These are phyloP conservation scores for Chrysolina oricalcia DNA, from an alignment of 2,888 invertebrate genomes.

Conservation along the genomic window DNA sequence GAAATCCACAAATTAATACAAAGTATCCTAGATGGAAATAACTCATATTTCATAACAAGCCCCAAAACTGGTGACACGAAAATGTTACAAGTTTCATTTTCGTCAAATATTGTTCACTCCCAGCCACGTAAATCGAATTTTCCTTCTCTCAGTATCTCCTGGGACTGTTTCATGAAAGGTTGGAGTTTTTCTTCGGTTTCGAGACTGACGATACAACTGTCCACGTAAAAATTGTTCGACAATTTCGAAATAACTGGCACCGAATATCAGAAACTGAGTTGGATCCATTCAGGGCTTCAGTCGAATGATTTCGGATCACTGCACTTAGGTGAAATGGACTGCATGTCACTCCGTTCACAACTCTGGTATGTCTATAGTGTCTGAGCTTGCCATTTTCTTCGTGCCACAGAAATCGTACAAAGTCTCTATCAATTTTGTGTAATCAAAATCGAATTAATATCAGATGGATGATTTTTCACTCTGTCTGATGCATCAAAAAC, in stretches of 20 bases:
- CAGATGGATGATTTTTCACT: constrained; percentile 50
- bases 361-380: constrained; percentile 39
- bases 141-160: neutral
- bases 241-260: too few relatives aligned
- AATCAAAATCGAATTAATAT: too few relatives aligned
- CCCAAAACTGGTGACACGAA: too few relatives aligned
- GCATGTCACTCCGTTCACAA: constrained; percentile 44
- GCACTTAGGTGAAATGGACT: constrained; percentile 47
- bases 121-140: neutral
- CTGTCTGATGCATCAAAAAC: constrained; percentile 58
- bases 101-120: too few relatives aligned
- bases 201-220: neutral
- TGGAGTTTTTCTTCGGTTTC: neutral
- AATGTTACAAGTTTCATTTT: too few relatives aligned
- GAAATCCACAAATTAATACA: too few relatives aligned
- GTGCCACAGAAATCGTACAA: constrained; percentile 61
- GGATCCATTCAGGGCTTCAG: too few relatives aligned
- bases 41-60: too few relatives aligned
- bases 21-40: too few relatives aligned
- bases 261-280: too few relatives aligned
- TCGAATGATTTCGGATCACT: too few relatives aligned
- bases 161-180: neutral
- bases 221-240: neutral
- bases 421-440: too few relatives aligned
- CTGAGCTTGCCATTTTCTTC: constrained; percentile 38